Base-by-base conservation (phyloP, 2,888 invertebrate genomes). In the Miltochrista miniata region DNA sequence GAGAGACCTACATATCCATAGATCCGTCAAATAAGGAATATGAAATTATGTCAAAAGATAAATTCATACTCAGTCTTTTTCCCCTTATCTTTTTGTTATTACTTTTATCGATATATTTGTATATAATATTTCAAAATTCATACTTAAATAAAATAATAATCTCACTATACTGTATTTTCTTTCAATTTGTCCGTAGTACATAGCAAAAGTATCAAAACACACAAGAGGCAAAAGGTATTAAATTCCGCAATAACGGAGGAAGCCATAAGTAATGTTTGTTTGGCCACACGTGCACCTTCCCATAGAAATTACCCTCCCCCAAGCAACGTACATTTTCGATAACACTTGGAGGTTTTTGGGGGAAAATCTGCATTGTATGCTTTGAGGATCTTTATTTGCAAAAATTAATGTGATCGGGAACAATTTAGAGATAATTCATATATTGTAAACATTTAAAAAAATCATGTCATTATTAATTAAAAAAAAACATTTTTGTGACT, bases 261-360 rank as follows among this genome's bases (percentile, higher is more conserved):
- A 18, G 39, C 35, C 44, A 29, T 48, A 47, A 47, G 51, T 40
- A n/a, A 37, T 42, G 34, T 48, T 54, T 60, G 35, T 45, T 31
- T 29, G 14, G 61, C 48, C 59, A 59, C 64, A 52, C 51, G 40
- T 59, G 60, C 58, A 49, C 51, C 41, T 44, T 54, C 64, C 56
- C 57, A 52, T 59, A 48, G 56, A 56, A 63, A 61, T 60, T 54
- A 57, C 48, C 48, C 50, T 41, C 30, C 36, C 39, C 35, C 12
- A 24, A 42, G 34, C 15, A 15, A 55, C 42, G 55, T 56, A 48
- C 50, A 56, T 59, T 53, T 45, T 38, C 46, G 45, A 35, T 45
- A 45, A 48, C 36, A 50, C 64, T 38, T 46, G 1, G 14, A 52
- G 49, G 54, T 51, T 56, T 59, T 53, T 53, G 54, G 45, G n/a